Percentiles rank a stretch among this genome's conserved stretches.
phyloP scores from a whole-genome alignment of 2,888 invertebrate genomes.

The Gymnosoma rotundatum region DNA sequence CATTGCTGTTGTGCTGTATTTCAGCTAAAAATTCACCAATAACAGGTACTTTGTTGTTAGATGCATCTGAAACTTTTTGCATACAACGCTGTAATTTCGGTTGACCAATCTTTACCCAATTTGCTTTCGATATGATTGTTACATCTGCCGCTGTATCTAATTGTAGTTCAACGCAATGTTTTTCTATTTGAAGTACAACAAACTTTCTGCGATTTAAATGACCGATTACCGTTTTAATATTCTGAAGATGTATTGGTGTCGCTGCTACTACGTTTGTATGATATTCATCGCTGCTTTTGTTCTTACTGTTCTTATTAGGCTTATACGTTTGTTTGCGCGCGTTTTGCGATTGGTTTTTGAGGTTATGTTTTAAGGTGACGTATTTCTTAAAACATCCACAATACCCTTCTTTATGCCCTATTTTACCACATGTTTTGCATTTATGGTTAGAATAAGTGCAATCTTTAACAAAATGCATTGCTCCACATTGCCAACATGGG shows the following conservation, averaged over 20 bases:
- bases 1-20: too few species aligned
- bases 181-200: too few species aligned
- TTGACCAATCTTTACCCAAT: constrained; percentile 24
- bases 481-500: constrained; percentile 13
- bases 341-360: background rate
- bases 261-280: too few species aligned
- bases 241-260: too few species aligned
- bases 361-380: background rate
- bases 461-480: constrained; percentile 12
- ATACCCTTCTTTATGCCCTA: background rate
- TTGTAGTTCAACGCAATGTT: too few species aligned
- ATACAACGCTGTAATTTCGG: background rate
- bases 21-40: too few species aligned
- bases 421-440: too few species aligned
- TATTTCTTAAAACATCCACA: constrained; percentile 15
- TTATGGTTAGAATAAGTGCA: background rate
- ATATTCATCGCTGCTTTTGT: too few species aligned
- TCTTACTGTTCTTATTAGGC: too few species aligned
- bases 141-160: too few species aligned
- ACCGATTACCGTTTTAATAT: too few species aligned
- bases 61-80: constrained; percentile 18
- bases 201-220: too few species aligned
- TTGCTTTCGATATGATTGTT: background rate
- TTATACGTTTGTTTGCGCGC: background rate
- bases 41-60: background rate